phyloP scores from a whole-genome alignment of 2,113 vertebrate genomes.

The Lethenteron camtschaticum region DNA sequence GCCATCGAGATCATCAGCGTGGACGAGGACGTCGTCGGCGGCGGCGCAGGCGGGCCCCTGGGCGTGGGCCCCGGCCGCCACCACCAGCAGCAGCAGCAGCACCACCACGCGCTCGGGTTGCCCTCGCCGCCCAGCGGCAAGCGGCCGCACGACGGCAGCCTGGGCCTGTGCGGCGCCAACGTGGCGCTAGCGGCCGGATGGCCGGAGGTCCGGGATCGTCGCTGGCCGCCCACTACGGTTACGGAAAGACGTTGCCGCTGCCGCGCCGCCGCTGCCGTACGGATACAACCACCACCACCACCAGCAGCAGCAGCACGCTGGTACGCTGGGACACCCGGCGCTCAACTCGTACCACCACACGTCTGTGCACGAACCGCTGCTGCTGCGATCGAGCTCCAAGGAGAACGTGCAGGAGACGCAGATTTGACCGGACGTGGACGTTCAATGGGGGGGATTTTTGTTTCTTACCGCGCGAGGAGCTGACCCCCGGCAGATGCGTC shows the following conservation, averaged over 20 bases:
- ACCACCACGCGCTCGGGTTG: conserved; percentile 49
- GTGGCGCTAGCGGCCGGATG: too few species aligned
- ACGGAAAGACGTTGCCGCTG: too few species aligned
- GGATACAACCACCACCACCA: conserved; percentile 61
- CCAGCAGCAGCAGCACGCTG: conserved; percentile 35
- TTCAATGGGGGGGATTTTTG: too few species aligned
- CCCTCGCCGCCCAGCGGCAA: conserved; percentile 23
- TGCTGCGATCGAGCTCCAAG: conserved; percentile 98
- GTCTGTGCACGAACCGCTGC: conserved; percentile 98
- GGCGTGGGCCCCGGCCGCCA: conserved; percentile 85
- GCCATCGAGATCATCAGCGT: conserved; percentile 94
- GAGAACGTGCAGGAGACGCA: conserved; percentile 99
- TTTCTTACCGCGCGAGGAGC: too few species aligned
- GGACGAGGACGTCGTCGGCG: conserved; percentile 81
- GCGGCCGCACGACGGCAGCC: too few species aligned
- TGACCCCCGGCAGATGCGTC: too few species aligned
- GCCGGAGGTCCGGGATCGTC: too few species aligned
- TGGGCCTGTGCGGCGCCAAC: too few species aligned
- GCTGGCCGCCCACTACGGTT: too few species aligned
- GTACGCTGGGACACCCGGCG: too few species aligned
- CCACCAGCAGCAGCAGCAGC: conserved; percentile 90
- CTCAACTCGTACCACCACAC: background rate
- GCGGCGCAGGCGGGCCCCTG: conserved; percentile 74
- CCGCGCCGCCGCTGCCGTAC: too few species aligned
- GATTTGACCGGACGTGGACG: conserved; percentile 31